These are phyloP conservation scores for Andrena camellia DNA, from an alignment of 2,888 invertebrate genomes.

Conservation along the genomic window DNA sequence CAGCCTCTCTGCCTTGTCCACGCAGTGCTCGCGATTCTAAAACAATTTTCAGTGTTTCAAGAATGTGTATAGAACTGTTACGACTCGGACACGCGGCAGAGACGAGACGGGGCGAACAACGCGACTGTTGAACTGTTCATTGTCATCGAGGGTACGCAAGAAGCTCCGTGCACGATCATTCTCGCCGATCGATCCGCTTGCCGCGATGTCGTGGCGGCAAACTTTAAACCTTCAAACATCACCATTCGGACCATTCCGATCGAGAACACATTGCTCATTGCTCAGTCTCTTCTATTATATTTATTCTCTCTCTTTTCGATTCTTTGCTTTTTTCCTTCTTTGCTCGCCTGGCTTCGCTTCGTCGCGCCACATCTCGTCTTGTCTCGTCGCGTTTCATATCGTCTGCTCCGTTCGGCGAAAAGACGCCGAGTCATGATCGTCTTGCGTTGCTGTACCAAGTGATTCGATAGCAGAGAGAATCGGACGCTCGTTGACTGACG, in stretches of 20 bases:
- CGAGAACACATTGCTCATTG: slow-evolving; percentile 30
- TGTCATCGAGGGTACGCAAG: slow-evolving; percentile 66
- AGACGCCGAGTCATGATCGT: slow-evolving; percentile 66
- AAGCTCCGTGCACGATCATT: slow-evolving; percentile 68
- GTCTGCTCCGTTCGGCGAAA: slow-evolving; percentile 15
- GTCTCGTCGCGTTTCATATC: slow-evolving; percentile 42
- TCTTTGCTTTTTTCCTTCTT: not conserved
- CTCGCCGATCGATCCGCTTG: slow-evolving; percentile 66
- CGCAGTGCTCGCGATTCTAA: not conserved
- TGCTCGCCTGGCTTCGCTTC: not conserved
- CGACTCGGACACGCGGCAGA: slow-evolving; percentile 7
- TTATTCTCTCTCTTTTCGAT: slow-evolving; percentile 40
- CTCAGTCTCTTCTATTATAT: slow-evolving; percentile 41
- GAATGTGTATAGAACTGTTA: not conserved
- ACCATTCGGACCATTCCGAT: slow-evolving; percentile 44
- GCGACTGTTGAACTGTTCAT: slow-evolving; percentile 59
- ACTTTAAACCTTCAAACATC: slow-evolving; percentile 72
- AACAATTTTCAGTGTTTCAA: slow-evolving; percentile 39
- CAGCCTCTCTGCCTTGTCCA: not conserved
- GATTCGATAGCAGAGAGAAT: slow-evolving; percentile 35
- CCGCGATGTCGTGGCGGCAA: slow-evolving; percentile 58
- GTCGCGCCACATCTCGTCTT: slow-evolving; percentile 11
- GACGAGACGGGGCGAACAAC: slow-evolving; percentile 33
- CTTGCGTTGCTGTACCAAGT: slow-evolving; percentile 48
- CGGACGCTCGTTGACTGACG: slow-evolving; percentile 59